Percentiles rank a stretch among this genome's conserved stretches.
These are phyloP conservation scores for Brachyptera putata DNA, from an alignment of 2,888 invertebrate genomes.

Conservation along the genomic window DNA sequence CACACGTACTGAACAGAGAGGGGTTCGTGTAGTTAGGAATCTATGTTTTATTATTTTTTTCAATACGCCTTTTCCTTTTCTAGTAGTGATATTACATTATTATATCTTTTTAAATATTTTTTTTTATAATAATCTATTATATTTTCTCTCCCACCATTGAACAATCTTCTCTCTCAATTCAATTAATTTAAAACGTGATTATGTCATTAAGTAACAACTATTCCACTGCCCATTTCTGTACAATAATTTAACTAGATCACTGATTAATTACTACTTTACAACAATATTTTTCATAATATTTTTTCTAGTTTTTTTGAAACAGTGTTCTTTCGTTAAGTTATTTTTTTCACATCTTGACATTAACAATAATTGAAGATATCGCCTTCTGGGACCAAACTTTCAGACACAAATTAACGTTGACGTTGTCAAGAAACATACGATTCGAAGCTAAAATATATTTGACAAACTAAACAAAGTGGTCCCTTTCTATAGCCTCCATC, in stretches of 20 bases:
- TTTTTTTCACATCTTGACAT: no score
- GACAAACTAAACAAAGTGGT: not conserved
- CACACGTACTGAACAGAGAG: conserved; percentile 22
- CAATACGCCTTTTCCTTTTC: conserved; percentile 25
- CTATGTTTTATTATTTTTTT: conserved; percentile 17
- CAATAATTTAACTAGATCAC: conserved; percentile 24
- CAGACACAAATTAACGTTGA: no score
- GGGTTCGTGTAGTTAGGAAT: not conserved
- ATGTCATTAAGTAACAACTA: conserved; percentile 30
- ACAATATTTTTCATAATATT: conserved; percentile 27
- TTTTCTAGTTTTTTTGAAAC: conserved; percentile 27
- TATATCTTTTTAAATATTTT: conserved; percentile 12
- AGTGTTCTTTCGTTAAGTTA: conserved; percentile 25
- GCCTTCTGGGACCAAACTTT: not conserved
- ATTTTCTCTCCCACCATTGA: conserved; percentile 16
- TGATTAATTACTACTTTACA: conserved; percentile 28
- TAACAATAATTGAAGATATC: no score
- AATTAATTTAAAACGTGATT: conserved; percentile 24
- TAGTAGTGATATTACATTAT: conserved; percentile 16
- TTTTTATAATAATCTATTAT: conserved; percentile 23
- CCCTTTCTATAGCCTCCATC: not conserved
- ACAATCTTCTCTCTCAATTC: not conserved
- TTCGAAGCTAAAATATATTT: no score
- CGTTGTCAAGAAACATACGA: no score
- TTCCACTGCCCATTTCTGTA: conserved; percentile 30